Evolutionary conservation across 64 coral and sea anemone genomes (phyloP).

Genomic region (Orbicella faveolata): DNA sequence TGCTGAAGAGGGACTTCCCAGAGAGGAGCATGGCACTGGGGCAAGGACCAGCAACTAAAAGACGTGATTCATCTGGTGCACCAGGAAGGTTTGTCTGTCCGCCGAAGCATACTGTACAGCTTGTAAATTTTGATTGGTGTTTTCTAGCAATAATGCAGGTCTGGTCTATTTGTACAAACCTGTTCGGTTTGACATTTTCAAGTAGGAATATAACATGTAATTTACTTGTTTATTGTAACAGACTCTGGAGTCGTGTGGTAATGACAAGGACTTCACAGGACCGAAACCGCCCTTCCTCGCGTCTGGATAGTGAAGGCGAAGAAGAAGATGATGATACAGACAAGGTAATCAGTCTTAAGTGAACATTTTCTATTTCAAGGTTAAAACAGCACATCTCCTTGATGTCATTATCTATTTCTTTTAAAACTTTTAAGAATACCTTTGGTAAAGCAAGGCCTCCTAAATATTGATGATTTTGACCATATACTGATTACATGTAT

Average conservation of each 20-base stretch:
- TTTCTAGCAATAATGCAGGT: too few relatives aligned
- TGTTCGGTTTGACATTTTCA: background rate
- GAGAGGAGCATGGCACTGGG: constrained; percentile 61
- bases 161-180: background rate
- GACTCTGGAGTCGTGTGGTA: constrained; percentile 88
- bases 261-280: constrained; percentile 79
- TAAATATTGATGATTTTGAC: background rate
- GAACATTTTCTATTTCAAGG: background rate
- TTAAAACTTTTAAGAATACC: background rate
- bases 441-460: background rate
- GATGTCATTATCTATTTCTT: background rate
- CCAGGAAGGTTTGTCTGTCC: constrained; percentile 51
- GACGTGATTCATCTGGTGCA: constrained; percentile 76
- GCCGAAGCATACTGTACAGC: too few relatives aligned
- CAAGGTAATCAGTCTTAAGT: constrained; percentile 54
- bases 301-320: constrained; percentile 99
- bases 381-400: background rate
- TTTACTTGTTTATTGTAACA: background rate
- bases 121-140: too few relatives aligned
- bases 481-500: too few relatives aligned
- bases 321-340: constrained; percentile 93
- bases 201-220: background rate
- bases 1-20: constrained; percentile 74
- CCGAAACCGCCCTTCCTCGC: constrained; percentile 61
- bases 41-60: constrained; percentile 71